These are phyloP conservation scores for Tanypteryx hageni DNA, from an alignment of 2,888 invertebrate genomes.

Conservation along the genomic window DNA sequence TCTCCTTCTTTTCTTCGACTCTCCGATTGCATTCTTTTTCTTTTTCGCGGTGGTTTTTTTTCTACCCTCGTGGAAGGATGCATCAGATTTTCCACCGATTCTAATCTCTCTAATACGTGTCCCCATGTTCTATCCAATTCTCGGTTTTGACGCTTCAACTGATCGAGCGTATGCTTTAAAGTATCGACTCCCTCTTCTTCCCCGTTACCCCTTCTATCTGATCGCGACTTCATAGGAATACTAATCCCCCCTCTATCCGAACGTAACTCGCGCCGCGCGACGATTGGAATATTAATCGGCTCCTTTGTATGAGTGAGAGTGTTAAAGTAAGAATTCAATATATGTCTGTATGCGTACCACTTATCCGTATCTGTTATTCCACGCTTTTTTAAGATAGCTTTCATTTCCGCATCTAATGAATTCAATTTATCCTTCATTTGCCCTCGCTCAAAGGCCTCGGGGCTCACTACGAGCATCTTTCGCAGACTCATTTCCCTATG, in stretches of 20 bases:
- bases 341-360: background rate
- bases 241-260: background rate
- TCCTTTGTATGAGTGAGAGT: background rate
- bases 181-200: background rate
- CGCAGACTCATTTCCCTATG: slow-evolving; percentile 8
- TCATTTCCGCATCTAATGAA: background rate
- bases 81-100: background rate
- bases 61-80: too few relatives aligned
- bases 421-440: background rate
- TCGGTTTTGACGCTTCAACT: too few relatives aligned
- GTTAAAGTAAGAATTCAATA: background rate
- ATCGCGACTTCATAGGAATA: background rate
- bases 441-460: background rate
- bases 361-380: background rate
- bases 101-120: too few relatives aligned
- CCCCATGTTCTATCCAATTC: too few relatives aligned
- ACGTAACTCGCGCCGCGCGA: background rate
- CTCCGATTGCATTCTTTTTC: background rate
- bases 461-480: background rate
- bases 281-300: background rate
- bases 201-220: background rate
- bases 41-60: too few relatives aligned
- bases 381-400: background rate
- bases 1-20: background rate
- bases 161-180: background rate